phyloP scores from a whole-genome alignment of 2,113 vertebrate genomes.

The Sinocyclocheilus anophthalmus region DNA sequence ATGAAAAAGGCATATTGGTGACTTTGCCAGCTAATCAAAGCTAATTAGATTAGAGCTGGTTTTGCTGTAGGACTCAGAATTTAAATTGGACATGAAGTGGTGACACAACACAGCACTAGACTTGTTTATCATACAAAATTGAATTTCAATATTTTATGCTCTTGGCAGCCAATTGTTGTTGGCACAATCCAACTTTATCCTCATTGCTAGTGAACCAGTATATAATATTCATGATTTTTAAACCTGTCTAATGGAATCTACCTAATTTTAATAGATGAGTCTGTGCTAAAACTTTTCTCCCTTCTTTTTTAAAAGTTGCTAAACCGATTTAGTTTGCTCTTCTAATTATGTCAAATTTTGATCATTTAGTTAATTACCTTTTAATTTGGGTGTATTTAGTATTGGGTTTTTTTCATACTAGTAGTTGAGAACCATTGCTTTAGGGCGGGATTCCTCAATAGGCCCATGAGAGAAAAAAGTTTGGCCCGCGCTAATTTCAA shows the following conservation, averaged over 20 bases:
- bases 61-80: neutral
- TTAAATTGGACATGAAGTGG: neutral
- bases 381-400: neutral
- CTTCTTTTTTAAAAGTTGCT: neutral
- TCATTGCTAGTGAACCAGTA: neutral
- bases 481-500: too few species aligned
- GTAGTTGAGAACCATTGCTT: neutral
- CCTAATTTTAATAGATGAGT: neutral
- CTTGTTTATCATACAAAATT: neutral
- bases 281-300: neutral
- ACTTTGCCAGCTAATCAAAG: neutral
- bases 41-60: neutral
- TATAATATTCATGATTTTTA: neutral
- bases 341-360: neutral
- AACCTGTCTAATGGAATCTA: neutral
- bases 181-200: neutral
- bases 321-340: neutral
- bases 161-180: neutral
- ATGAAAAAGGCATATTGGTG: neutral
- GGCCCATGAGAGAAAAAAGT: too few species aligned
- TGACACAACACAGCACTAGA: neutral
- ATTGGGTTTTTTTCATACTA: neutral
- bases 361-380: neutral
- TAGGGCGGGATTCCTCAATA: neutral
- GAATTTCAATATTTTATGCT: constrained; percentile 7